Percentiles rank a stretch among this genome's conserved stretches.
Evolutionary conservation across 2,888 invertebrate genomes (phyloP).

Genomic region (Pseudolycoriella hygida): DNA sequence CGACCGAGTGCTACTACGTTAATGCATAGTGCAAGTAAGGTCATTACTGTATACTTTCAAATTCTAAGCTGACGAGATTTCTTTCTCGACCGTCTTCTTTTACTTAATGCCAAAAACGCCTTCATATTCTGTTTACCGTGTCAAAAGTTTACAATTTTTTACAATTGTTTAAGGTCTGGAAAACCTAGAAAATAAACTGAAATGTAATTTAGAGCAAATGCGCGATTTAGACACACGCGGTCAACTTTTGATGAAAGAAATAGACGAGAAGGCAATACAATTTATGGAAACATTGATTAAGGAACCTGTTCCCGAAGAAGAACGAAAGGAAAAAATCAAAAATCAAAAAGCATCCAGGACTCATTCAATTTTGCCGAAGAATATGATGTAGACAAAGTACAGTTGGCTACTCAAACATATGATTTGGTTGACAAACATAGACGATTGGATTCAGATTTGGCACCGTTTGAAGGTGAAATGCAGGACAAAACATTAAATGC

Average conservation of each 20-base stretch:
- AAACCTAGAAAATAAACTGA: slow-evolving; percentile 83
- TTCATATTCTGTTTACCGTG: not conserved
- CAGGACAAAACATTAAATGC: slow-evolving; percentile 81
- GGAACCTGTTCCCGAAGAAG: slow-evolving; percentile 35
- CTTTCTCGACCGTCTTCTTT: not conserved
- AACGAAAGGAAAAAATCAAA: slow-evolving; percentile 66
- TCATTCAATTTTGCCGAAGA: slow-evolving; percentile 88
- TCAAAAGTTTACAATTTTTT: no score
- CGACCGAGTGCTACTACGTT: no score
- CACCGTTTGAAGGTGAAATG: slow-evolving; percentile 90
- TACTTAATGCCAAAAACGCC: no score
- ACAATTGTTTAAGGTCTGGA: no score
- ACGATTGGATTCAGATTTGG: slow-evolving; percentile 86
- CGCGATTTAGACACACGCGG: slow-evolving; percentile 85
- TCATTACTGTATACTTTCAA: not conserved
- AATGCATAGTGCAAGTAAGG: not conserved
- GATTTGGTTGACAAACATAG: slow-evolving; percentile 96
- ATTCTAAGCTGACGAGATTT: no score
- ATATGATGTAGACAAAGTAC: slow-evolving; percentile 94
- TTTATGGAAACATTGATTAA: slow-evolving; percentile 24
- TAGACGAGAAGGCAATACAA: slow-evolving; percentile 50
- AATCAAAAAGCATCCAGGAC: slow-evolving; percentile 70
- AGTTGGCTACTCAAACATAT: slow-evolving; percentile 93
- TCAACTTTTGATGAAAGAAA: slow-evolving; percentile 76
- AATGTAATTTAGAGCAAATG: slow-evolving; percentile 92